Conservation (phyloP, 2,888 invertebrate species). For the Imbricaverruca yamaguchii region DNA sequence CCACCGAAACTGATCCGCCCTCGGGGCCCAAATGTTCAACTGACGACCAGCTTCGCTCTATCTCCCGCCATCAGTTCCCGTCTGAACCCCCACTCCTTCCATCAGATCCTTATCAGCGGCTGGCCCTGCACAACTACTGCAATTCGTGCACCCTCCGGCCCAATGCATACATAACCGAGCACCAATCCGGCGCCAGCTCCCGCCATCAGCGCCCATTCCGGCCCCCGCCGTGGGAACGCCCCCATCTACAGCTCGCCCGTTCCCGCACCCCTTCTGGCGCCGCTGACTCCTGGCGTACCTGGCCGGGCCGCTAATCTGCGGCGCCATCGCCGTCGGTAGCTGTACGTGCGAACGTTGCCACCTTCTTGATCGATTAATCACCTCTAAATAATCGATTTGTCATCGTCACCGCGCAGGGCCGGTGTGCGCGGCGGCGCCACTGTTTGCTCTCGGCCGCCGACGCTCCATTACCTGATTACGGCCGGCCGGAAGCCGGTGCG, state of each 20-base stretch:
- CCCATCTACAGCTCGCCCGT: neutral
- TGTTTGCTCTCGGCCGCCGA: neutral
- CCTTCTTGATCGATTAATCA: constrained; percentile 17
- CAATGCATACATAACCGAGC: too few relatives aligned
- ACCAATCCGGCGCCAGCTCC: too few relatives aligned
- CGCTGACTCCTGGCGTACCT: neutral
- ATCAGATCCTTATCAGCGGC: too few relatives aligned
- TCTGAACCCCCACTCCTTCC: too few relatives aligned
- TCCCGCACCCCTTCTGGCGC: neutral
- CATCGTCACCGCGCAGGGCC: neutral
- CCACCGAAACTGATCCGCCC: too few relatives aligned
- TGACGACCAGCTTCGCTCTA: too few relatives aligned
- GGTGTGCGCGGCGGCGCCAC: neutral
- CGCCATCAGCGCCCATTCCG: too few relatives aligned
- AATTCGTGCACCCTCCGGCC: too few relatives aligned
- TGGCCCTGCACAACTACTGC: too few relatives aligned
- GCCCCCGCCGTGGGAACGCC: neutral
- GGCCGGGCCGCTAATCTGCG: neutral
- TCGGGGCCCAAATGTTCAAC: too few relatives aligned
- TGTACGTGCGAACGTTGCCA: neutral
- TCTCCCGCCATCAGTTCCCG: too few relatives aligned
- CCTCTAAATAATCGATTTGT: constrained; percentile 13
- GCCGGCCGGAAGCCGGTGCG: neutral
- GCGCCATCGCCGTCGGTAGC: neutral
- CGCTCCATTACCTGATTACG: constrained; percentile 16